Conservation (phyloP, 2,797 vertebrate species). For the Hydrocynus forskahlii region DNA sequence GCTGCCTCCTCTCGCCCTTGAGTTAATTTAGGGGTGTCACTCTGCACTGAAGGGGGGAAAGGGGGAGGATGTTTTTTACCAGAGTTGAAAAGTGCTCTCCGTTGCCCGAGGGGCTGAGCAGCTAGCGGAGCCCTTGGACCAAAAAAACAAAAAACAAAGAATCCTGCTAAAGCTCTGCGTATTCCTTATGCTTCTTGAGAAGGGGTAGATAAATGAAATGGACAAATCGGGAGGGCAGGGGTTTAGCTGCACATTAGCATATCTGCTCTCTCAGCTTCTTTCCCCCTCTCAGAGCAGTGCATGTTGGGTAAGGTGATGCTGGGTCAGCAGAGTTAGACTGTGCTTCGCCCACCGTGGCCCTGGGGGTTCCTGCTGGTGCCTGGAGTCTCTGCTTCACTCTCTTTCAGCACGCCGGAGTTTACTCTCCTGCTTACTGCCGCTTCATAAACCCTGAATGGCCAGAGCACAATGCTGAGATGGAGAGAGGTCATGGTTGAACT, state of each 20-base stretch:
- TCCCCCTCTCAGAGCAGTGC: constrained; percentile 59
- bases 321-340: constrained; percentile 62
- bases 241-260: constrained; percentile 68
- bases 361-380: constrained; percentile 66
- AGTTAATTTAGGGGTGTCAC: constrained; percentile 62
- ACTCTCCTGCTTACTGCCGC: constrained; percentile 75
- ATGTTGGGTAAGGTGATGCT: constrained; percentile 68
- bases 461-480: constrained; percentile 69
- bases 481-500: constrained; percentile 74
- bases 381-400: constrained; percentile 64
- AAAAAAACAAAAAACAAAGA: constrained; percentile 7
- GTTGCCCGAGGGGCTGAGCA: constrained; percentile 46
- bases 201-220: constrained; percentile 62
- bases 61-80: constrained; percentile 37
- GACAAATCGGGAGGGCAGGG: constrained; percentile 66
- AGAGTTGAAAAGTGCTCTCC: constrained; percentile 55
- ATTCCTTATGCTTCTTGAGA: constrained; percentile 60
- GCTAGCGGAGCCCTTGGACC: constrained; percentile 31
- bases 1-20: constrained; percentile 48
- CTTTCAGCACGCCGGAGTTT: constrained; percentile 72
- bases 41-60: constrained; percentile 38
- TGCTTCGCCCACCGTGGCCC: constrained; percentile 53
- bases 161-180: not conserved
- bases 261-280: constrained; percentile 62
- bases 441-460: constrained; percentile 78